These are phyloP conservation scores for Pseudococcus viburni DNA, from an alignment of 2,888 invertebrate genomes.

Conservation along the genomic window DNA sequence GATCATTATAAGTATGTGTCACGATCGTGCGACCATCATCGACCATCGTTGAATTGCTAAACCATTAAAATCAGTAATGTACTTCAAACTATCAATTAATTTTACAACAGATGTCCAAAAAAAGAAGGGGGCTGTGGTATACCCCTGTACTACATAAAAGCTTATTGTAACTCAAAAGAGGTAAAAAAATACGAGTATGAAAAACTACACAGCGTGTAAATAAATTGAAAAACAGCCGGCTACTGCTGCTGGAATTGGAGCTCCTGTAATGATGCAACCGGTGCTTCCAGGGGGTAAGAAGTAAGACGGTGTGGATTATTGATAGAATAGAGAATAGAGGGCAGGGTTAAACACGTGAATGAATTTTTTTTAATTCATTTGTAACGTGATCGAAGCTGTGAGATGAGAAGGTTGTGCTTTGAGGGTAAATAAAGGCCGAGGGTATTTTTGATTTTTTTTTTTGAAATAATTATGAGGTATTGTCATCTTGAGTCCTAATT, in stretches of 20 bases:
- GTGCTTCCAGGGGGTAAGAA: neutral
- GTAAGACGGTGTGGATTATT: neutral
- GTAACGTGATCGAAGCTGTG: neutral
- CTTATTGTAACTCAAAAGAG: neutral
- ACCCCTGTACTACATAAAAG: neutral
- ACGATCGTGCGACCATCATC: neutral
- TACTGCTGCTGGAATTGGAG: neutral
- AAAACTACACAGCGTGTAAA: constrained; percentile 17
- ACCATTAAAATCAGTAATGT: neutral
- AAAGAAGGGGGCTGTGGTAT: neutral
- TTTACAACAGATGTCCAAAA: constrained; percentile 1
- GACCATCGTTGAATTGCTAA: neutral
- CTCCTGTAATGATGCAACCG: neutral
- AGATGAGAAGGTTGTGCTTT: neutral
- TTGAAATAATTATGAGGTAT: neutral
- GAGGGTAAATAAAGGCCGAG: neutral
- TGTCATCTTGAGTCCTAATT: too few species aligned
- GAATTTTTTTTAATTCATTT: neutral
- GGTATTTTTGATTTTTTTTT: neutral
- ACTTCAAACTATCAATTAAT: constrained; percentile 1
- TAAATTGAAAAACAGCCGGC: constrained; percentile 14
- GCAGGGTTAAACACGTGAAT: neutral
- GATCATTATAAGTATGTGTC: neutral
- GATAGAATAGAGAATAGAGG: neutral
- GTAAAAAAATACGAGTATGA: neutral